Evolutionary conservation across 2,113 vertebrate genomes (phyloP).

Genomic region (Nanorana parkeri): DNA sequence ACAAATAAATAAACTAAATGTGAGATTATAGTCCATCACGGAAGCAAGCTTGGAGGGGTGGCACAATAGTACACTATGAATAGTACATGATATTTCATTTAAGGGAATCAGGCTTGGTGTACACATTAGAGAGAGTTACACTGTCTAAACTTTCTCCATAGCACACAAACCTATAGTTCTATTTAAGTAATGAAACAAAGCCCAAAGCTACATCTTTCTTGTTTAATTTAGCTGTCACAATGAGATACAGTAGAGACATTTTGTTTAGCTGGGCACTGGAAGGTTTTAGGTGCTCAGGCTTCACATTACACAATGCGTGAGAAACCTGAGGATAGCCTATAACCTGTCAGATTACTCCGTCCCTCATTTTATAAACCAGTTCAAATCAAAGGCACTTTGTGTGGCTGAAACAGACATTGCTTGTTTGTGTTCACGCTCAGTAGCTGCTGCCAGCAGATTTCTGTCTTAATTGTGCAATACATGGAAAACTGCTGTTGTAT

Average conservation of each 20-base stretch:
- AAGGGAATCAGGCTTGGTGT: too few species aligned
- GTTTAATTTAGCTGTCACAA: constrained; percentile 9
- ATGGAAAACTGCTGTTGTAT: not conserved
- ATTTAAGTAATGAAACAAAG: not conserved
- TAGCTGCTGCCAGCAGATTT: constrained; percentile 13
- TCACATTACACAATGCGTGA: constrained; percentile 25
- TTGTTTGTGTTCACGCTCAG: constrained; percentile 7
- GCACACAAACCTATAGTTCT: not conserved
- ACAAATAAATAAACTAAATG: too few species aligned
- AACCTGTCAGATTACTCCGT: constrained; percentile 8
- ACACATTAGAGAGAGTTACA: too few species aligned
- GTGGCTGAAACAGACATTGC: constrained; percentile 8
- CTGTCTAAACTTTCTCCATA: too few species aligned
- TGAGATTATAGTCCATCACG: too few species aligned
- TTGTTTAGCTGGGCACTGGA: not conserved
- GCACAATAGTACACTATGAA: too few species aligned
- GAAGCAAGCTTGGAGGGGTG: too few species aligned
- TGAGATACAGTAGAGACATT: not conserved
- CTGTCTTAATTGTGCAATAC: constrained; percentile 22
- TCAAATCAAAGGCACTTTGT: constrained; percentile 45
- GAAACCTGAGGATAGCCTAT: constrained; percentile 20
- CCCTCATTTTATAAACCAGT: constrained; percentile 11
- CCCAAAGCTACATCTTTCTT: not conserved
- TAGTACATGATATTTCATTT: too few species aligned
- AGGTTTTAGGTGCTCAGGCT: not conserved